Base-by-base conservation (phyloP, 2,113 vertebrate genomes). In the Cacatua alba region DNA sequence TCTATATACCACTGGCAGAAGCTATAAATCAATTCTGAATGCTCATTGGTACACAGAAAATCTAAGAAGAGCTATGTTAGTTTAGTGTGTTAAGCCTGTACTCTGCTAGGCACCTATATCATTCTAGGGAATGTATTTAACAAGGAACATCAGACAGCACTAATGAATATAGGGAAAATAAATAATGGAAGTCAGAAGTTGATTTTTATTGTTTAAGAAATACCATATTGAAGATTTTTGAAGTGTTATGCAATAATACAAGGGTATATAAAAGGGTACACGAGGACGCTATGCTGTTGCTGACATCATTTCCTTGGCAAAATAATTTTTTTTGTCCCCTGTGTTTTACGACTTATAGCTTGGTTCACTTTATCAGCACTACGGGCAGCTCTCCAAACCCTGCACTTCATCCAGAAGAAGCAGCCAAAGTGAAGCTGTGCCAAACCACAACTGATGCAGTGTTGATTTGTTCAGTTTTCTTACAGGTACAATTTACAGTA, bases 391-490 rank as follows among this genome's bases (percentile, higher is more conserved):
- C 51, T 70, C 68, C 75, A 92, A 64, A 59, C 60, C 37, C 82
- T 92, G 63, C 6, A 4, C 44, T 78, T 20, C 51, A 37, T 83
- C 81, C 91, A 84, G 86, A 68, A 79, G 80, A 6, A 78, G 64
- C 15, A 82, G 93, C 92, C 86, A 86, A 95, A 51, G 64, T 51
- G 51, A 92, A 94, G 60, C 43, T 62, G 3, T 85, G 95, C 95
- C 97, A 96, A 86, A 77, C 72, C 60, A 72, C 76, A 80, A 37
- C 75, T 86, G 75, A 71, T 75, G 78, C 41, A 78, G 31, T 81
- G 77, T 92, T 88, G 31, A 31, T 94, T 93, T 93, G 51, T 94
- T 95, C 37, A 21, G 17, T 91, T 94, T 93, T 82, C 49, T 83
- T 65, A 49, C 64, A 94, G 70, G 81, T 94, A 86, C 46, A 70